phyloP scores from a whole-genome alignment of 2,888 invertebrate genomes.

The Netelia inedita region DNA sequence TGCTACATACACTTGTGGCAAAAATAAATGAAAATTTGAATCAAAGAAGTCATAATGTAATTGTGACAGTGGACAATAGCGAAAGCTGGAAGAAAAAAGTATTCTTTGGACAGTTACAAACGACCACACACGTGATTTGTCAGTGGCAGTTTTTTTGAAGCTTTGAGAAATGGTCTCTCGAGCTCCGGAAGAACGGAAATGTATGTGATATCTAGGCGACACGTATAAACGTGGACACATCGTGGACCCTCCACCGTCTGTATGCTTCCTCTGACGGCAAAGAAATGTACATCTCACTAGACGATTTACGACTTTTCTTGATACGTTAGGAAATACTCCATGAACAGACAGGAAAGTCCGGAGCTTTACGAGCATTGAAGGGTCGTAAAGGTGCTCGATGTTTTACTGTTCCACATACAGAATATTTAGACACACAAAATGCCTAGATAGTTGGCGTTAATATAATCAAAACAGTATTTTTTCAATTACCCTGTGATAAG shows the following conservation, averaged over 20 bases:
- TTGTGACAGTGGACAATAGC: too few species aligned
- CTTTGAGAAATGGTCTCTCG: constrained; percentile 27
- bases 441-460: too few species aligned
- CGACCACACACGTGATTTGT: constrained; percentile 23
- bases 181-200: constrained; percentile 5
- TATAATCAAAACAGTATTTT: too few species aligned
- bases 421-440: too few species aligned
- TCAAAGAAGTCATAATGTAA: background rate
- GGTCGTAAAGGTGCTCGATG: too few species aligned
- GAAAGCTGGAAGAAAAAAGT: background rate
- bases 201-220: background rate
- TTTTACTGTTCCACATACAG: too few species aligned
- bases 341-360: background rate
- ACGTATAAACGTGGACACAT: background rate
- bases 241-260: background rate
- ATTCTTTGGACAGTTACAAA: background rate
- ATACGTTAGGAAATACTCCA: background rate
- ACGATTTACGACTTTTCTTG: constrained; percentile 31
- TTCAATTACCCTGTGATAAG: too few species aligned
- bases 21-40: too few species aligned
- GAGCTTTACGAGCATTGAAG: too few species aligned
- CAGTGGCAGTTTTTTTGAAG: background rate
- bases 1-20: too few species aligned
- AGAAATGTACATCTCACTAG: background rate
- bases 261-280: background rate